These are phyloP conservation scores for Thumatha senex DNA, from an alignment of 2,888 invertebrate species.

Conservation along the genomic window DNA sequence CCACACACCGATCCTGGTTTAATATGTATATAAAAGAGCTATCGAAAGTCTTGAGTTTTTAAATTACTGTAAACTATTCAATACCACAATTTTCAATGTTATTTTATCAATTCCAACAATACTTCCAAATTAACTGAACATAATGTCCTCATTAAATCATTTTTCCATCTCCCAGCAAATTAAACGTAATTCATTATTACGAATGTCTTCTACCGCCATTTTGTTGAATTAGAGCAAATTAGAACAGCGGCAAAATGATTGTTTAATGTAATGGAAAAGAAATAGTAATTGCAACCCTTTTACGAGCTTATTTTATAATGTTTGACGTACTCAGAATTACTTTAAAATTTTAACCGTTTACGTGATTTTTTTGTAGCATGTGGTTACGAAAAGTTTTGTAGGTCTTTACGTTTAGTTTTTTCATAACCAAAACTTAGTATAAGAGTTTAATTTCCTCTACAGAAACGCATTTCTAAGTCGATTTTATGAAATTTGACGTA, in stretches of 20 bases:
- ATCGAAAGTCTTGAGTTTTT: neutral
- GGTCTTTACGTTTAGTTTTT: no score
- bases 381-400: no score
- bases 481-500: no score
- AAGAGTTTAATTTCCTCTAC: no score
- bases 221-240: slow-evolving; percentile 35
- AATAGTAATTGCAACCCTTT: neutral
- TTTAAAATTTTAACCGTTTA: no score
- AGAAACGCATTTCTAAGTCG: no score
- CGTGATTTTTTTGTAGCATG: no score
- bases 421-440: no score
- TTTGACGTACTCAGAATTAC: no score
- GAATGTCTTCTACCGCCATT: slow-evolving; percentile 35
- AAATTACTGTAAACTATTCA: slow-evolving; percentile 9
- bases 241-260: slow-evolving; percentile 27
- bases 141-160: slow-evolving; percentile 61
- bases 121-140: slow-evolving; percentile 54
- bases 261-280: slow-evolving; percentile 30
- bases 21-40: neutral
- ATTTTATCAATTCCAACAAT: slow-evolving; percentile 36
- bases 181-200: slow-evolving; percentile 57
- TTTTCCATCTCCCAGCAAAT: slow-evolving; percentile 53
- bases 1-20: no score
- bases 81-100: slow-evolving; percentile 15
- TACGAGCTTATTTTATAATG: neutral